phyloP scores from a whole-genome alignment of 2,888 invertebrate genomes.

The Slavum lentiscoides region DNA sequence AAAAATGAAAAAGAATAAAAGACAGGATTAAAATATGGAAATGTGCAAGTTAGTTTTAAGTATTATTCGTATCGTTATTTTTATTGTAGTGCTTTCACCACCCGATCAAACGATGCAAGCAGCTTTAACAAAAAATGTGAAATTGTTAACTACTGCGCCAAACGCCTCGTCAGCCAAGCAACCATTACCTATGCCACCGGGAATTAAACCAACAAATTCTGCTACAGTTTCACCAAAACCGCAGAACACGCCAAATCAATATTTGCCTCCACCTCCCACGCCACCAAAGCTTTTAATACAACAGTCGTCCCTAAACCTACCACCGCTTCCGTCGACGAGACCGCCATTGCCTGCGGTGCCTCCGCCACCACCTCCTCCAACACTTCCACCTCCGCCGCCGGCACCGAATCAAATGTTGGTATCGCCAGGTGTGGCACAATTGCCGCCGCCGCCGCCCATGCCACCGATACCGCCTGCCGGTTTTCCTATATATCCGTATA shows the following conservation, averaged over 20 bases:
- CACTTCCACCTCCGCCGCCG: conserved; percentile 50
- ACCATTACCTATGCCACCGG: conserved; percentile 41
- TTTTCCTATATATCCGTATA: conserved; percentile 33
- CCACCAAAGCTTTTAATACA: conserved; percentile 17
- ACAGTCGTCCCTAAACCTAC: not conserved
- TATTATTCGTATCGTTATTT: conserved; percentile 24
- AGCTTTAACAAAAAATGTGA: conserved; percentile 43
- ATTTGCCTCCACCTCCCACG: conserved; percentile 33
- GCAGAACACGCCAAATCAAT: conserved; percentile 28
- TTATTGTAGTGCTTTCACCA: conserved; percentile 47
- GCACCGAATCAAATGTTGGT: conserved; percentile 48
- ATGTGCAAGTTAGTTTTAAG: conserved; percentile 3
- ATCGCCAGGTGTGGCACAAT: conserved; percentile 31
- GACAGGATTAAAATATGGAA: not conserved
- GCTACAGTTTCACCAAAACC: conserved; percentile 3
- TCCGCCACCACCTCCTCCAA: conserved; percentile 50
- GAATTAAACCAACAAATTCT: conserved; percentile 27
- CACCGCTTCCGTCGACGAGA: conserved; percentile 31
- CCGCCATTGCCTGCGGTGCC: conserved; percentile 48
- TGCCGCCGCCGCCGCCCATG: conserved; percentile 53
- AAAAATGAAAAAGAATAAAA: not conserved
- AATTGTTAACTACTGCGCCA: conserved; percentile 17
- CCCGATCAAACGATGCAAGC: conserved; percentile 49
- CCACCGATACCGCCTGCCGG: conserved; percentile 30
- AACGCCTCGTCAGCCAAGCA: conserved; percentile 2